Conservation (phyloP, 1,140 invertebrate genomes). For the Hylaeus volcanicus region DNA sequence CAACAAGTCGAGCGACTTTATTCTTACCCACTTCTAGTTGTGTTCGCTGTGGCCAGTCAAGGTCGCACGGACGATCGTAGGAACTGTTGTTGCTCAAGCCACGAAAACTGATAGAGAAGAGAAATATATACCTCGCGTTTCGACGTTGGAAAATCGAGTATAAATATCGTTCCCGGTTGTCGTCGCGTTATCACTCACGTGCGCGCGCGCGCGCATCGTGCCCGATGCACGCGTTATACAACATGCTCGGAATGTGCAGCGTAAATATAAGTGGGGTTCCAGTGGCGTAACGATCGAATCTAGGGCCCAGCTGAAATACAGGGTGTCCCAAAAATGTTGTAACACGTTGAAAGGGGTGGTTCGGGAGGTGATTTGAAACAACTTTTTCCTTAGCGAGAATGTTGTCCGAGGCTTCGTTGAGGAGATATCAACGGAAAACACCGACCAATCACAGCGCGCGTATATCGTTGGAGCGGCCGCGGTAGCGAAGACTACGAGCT, state of each 20-base stretch:
- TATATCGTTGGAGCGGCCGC: too few relatives aligned
- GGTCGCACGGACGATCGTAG: constrained; percentile 9
- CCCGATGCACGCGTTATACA: background rate
- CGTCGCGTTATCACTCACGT: background rate
- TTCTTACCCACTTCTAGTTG: background rate
- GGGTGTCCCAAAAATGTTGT: too few relatives aligned
- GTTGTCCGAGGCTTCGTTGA: too few relatives aligned
- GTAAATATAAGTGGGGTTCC: background rate
- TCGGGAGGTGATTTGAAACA: too few relatives aligned
- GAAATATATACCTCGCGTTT: background rate
- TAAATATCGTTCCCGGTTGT: constrained; percentile 2
- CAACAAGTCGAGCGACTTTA: background rate
- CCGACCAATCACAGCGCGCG: too few relatives aligned
- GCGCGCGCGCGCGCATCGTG: background rate
- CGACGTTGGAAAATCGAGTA: background rate
- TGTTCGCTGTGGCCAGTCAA: constrained; percentile 27
- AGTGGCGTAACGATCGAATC: too few relatives aligned
- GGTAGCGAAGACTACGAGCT: too few relatives aligned
- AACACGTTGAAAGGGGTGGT: too few relatives aligned
- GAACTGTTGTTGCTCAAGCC: constrained; percentile 2
- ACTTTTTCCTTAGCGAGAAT: too few relatives aligned
- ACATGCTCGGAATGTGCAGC: background rate
- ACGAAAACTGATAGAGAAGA: background rate
- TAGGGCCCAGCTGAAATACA: too few relatives aligned
- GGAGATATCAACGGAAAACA: too few relatives aligned